These are phyloP conservation scores for Mesochorus sp. DNA, from an alignment of 2,888 invertebrate species.

Conservation along the genomic window DNA sequence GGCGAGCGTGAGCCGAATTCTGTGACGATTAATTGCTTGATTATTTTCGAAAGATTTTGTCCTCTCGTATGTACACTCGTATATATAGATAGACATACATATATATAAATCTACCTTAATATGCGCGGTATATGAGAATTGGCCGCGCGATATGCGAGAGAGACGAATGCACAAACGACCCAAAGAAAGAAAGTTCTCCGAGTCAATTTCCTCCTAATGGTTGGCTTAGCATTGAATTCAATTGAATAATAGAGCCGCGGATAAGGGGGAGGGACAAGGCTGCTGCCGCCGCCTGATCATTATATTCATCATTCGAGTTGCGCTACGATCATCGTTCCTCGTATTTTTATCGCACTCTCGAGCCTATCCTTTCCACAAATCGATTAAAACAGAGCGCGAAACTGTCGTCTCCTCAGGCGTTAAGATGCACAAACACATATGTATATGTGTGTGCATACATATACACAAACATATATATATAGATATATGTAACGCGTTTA, in stretches of 20 bases:
- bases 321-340: conserved; percentile 70
- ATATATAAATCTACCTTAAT: no score
- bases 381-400: no score
- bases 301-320: conserved; percentile 77
- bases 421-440: no score
- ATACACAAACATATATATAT: no score
- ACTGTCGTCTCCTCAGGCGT: no score
- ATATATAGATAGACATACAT: not conserved
- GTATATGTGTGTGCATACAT: no score
- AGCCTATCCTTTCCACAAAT: conserved; percentile 68
- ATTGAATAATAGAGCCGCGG: conserved; percentile 79
- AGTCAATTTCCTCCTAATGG: conserved; percentile 81
- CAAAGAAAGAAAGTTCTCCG: conserved; percentile 81
- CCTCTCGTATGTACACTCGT: no score
- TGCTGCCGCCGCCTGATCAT: conserved; percentile 74
- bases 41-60: no score
- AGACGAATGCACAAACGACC: conserved; percentile 65
- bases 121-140: no score
- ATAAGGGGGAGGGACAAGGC: conserved; percentile 70
- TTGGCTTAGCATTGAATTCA: conserved; percentile 81
- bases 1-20: no score
- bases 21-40: no score
- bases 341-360: conserved; percentile 78
- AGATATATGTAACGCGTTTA: not conserved
- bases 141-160: conserved; percentile 1